These are phyloP conservation scores for Dynastes grantii DNA, from an alignment of 2,888 invertebrate species.

Conservation along the genomic window DNA sequence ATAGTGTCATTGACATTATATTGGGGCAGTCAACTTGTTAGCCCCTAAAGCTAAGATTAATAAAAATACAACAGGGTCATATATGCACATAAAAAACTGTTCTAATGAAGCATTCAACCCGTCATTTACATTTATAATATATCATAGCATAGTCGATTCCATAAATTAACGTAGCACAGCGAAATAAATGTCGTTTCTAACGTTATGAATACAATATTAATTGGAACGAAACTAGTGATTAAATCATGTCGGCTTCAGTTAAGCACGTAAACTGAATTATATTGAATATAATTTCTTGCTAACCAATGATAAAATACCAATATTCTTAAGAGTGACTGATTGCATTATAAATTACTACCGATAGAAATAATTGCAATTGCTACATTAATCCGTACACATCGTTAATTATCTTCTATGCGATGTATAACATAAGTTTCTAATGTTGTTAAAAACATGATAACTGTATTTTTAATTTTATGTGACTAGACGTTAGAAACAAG, in stretches of 20 bases:
- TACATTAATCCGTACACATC: not conserved
- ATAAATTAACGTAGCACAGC: constrained; percentile 24
- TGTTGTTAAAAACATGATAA: not conserved
- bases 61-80: constrained; percentile 42
- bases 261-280: constrained; percentile 25
- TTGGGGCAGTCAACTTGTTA: constrained; percentile 45
- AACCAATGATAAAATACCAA: not conserved
- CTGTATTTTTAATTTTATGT: not conserved
- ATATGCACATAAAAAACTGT: constrained; percentile 20
- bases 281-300: constrained; percentile 9
- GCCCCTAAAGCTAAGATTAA: constrained; percentile 40
- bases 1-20: constrained; percentile 44
- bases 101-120: constrained; percentile 11
- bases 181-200: constrained; percentile 27
- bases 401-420: not conserved
- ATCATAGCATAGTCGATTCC: constrained; percentile 11
- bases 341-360: not conserved
- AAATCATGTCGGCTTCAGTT: constrained; percentile 14
- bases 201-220: constrained; percentile 25
- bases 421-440: not conserved
- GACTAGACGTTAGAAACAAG: no score
- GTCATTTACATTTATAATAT: constrained; percentile 4
- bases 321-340: no score
- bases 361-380: not conserved
- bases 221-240: constrained; percentile 23